Conservation (phyloP, 92 coral and sea anemone species). For the Anthopleura xanthogrammica region DNA sequence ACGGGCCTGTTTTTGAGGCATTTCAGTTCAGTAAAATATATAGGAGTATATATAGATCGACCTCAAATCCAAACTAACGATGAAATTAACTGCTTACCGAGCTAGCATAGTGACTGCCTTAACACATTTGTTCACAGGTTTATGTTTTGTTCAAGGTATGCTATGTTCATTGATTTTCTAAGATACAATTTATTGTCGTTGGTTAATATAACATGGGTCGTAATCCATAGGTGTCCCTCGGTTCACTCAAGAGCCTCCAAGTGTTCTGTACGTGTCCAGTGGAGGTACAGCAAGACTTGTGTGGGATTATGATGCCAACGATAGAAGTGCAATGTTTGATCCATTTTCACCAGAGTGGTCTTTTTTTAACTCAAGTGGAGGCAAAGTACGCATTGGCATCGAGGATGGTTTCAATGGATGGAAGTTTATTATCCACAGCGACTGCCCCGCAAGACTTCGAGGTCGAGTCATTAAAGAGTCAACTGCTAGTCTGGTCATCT, state of each 20-base stretch:
- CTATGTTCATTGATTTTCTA: too few species aligned
- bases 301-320: not conserved
- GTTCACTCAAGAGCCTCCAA: not conserved
- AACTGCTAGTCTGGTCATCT: not conserved
- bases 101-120: too few species aligned
- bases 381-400: not conserved
- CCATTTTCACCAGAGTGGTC: conserved; percentile 3
- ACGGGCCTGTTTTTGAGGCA: too few species aligned
- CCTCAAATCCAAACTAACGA: too few species aligned
- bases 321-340: not conserved
- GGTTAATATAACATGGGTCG: too few species aligned
- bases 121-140: too few species aligned
- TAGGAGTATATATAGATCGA: too few species aligned
- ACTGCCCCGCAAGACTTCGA: not conserved
- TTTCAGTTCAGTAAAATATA: too few species aligned
- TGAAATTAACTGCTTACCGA: too few species aligned
- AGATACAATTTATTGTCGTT: too few species aligned
- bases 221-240: not conserved
- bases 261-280: not conserved
- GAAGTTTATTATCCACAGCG: not conserved
- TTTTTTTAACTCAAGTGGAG: not conserved
- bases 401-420: conserved; percentile 2
- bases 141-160: too few species aligned
- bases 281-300: not conserved
- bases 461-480: not conserved